phyloP scores from a whole-genome alignment of 2,113 vertebrate genomes.

The Toxotes chatareus region DNA sequence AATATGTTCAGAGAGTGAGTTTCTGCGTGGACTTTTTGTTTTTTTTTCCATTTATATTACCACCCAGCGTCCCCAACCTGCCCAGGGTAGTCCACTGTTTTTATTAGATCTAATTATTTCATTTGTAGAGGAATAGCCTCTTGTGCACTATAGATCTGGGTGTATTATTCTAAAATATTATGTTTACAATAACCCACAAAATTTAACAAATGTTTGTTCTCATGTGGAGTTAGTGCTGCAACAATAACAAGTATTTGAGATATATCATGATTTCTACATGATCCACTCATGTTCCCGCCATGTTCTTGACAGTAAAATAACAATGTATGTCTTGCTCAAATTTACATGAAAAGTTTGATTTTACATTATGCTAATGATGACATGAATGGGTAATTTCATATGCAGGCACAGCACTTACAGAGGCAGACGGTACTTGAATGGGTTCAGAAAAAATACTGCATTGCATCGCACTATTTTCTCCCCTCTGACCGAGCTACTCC shows the following conservation, averaged over 20 bases:
- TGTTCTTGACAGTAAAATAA: not conserved
- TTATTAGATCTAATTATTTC: conserved; percentile 31
- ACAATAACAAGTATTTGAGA: not conserved
- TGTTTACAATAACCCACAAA: not conserved
- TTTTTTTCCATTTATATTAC: conserved; percentile 26
- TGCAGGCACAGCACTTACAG: not conserved
- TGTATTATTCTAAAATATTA: conserved; percentile 6
- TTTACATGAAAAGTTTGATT: not conserved
- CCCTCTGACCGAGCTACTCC: not conserved
- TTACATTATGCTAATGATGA: not conserved
- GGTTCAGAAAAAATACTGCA: not conserved
- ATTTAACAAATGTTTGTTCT: not conserved
- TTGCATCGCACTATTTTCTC: not conserved
- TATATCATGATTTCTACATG: not conserved
- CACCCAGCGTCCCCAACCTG: conserved; percentile 4
- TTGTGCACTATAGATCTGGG: not conserved
- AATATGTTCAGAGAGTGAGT: conserved; percentile 34
- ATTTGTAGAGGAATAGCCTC: conserved; percentile 14
- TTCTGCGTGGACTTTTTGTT: conserved; percentile 25
- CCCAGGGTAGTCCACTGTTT: conserved; percentile 19
- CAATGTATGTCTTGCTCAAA: not conserved
- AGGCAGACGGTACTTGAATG: not conserved
- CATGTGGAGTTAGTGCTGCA: not conserved
- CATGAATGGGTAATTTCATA: not conserved
- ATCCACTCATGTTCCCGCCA: not conserved